Evolutionary conservation across 1,140 invertebrate species (phyloP).

Genomic region (Bombus sibiricus): DNA sequence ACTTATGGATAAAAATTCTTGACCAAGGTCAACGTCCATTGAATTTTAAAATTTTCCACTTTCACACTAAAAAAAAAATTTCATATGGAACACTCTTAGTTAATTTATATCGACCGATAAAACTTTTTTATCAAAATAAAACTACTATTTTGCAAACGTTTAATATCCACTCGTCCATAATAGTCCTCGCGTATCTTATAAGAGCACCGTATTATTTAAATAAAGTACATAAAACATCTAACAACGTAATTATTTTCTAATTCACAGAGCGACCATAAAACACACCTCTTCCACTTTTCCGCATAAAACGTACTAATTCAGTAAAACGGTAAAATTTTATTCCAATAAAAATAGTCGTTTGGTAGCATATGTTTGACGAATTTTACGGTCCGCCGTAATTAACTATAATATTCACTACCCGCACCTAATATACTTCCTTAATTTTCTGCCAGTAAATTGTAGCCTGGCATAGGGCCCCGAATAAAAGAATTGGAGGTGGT

Average conservation of each 20-base stretch:
- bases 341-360: neutral
- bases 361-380: neutral
- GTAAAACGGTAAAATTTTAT: neutral
- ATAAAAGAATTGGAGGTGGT: neutral
- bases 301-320: neutral
- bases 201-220: neutral
- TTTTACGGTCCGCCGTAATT: neutral
- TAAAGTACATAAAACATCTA: neutral
- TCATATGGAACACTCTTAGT: rapidly evolving
- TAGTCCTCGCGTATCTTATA: too few relatives aligned
- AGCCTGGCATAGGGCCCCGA: neutral
- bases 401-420: neutral
- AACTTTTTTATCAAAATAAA: too few relatives aligned
- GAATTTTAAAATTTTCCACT: too few relatives aligned
- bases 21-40: too few relatives aligned
- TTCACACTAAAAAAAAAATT: too few relatives aligned
- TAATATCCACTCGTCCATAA: neutral
- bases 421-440: neutral
- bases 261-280: neutral
- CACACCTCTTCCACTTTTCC: neutral
- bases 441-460: neutral
- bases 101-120: too few relatives aligned
- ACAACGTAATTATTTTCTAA: neutral
- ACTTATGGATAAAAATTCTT: too few relatives aligned
- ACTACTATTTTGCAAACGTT: too few relatives aligned